Percentiles rank a stretch among this genome's conserved stretches.
These are phyloP conservation scores for Parascotia fuliginaria DNA, from an alignment of 2,888 invertebrate species.

Conservation along the genomic window DNA sequence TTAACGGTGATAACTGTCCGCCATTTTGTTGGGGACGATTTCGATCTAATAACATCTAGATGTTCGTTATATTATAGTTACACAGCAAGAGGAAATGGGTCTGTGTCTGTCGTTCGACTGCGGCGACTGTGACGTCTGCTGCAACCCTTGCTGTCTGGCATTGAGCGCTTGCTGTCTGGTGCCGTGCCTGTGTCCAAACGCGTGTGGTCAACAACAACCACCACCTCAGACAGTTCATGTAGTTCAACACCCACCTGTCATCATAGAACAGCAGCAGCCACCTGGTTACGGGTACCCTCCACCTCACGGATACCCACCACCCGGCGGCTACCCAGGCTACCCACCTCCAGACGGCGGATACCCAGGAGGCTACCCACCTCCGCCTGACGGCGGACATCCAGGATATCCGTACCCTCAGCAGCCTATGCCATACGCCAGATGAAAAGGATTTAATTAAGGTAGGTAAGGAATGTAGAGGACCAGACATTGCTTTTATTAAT, in stretches of 20 bases:
- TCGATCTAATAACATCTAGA: slow-evolving; percentile 28
- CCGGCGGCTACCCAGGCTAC: slow-evolving; percentile 35
- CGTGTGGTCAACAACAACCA: slow-evolving; percentile 71
- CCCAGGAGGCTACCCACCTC: slow-evolving; percentile 39
- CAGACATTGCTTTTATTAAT: slow-evolving; percentile 12
- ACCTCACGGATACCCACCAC: slow-evolving; percentile 54
- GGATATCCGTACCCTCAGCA: slow-evolving; percentile 46
- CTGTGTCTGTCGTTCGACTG: slow-evolving; percentile 76
- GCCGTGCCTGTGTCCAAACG: slow-evolving; percentile 78
- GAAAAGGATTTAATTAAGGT: slow-evolving; percentile 55
- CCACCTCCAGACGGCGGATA: slow-evolving; percentile 43
- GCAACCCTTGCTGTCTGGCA: slow-evolving; percentile 77
- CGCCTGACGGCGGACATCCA: slow-evolving; percentile 37
- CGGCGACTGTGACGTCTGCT: slow-evolving; percentile 74
- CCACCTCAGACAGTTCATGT: slow-evolving; percentile 67
- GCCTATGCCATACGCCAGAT: slow-evolving; percentile 56
- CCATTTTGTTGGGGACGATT: slow-evolving; percentile 40
- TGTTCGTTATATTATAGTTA: slow-evolving; percentile 60
- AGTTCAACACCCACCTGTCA: slow-evolving; percentile 66
- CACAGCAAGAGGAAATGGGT: slow-evolving; percentile 65
- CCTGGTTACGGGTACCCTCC: slow-evolving; percentile 61
- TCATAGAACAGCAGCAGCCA: slow-evolving; percentile 62
- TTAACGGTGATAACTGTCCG: slow-evolving; percentile 45
- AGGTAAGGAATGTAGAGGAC: slow-evolving; percentile 66
- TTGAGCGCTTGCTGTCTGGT: slow-evolving; percentile 76